Conservation (phyloP, 2,888 invertebrate genomes). For the Drosophila paranaensis region DNA sequence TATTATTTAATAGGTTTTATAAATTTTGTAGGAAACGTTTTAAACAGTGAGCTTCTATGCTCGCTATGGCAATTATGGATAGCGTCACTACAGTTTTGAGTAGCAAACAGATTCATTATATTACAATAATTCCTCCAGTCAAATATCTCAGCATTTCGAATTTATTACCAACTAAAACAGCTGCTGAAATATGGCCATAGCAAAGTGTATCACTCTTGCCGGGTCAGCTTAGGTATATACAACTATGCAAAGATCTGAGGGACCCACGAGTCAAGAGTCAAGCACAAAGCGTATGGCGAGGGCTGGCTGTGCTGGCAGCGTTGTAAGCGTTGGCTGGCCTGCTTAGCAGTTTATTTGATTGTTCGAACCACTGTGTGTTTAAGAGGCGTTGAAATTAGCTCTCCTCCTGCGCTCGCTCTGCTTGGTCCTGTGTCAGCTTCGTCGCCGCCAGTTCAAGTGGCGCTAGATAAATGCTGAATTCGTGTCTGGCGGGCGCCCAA, state of each 20-base stretch:
- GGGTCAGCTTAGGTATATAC: background rate
- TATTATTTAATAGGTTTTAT: too few relatives aligned
- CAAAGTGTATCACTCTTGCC: background rate
- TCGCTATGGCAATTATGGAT: too few relatives aligned
- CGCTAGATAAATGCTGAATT: conserved; percentile 81
- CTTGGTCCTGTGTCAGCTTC: conserved; percentile 45
- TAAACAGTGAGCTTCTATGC: too few relatives aligned
- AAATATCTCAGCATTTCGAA: background rate
- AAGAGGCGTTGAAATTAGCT: conserved; percentile 78
- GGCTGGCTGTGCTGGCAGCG: background rate
- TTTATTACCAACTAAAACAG: background rate
- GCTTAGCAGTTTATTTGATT: background rate
- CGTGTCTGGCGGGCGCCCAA: conserved; percentile 78
- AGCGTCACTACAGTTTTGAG: too few relatives aligned
- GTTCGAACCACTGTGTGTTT: conserved; percentile 72
- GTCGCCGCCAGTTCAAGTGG: conserved; percentile 67
- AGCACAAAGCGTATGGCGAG: too few relatives aligned
- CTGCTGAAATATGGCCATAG: background rate
- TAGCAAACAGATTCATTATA: too few relatives aligned
- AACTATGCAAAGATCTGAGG: background rate
- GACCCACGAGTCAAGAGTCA: background rate
- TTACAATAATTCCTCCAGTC: background rate
- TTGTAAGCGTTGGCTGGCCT: background rate
- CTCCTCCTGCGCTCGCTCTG: conserved; percentile 29
- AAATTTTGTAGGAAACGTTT: too few relatives aligned